A percentile compares a stretch with the other conserved stretches of the same genome.
phyloP scores from a whole-genome alignment of 1,140 invertebrate species.

The Drosophila setifemur region DNA sequence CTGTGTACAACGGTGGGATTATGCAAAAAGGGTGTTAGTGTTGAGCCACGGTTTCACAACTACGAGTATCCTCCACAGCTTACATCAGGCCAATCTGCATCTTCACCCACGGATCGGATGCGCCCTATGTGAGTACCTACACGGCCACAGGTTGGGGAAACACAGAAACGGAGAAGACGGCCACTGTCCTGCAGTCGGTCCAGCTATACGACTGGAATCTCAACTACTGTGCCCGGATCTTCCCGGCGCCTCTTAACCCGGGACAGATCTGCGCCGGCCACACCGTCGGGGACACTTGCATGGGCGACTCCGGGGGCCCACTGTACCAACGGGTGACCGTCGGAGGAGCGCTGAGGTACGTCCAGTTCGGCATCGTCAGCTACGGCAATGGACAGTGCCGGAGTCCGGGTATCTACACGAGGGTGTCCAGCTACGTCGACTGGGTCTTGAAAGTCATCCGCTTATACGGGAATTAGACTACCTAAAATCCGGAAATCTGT shows the following conservation, averaged over 20 bases:
- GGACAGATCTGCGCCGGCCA: not conserved
- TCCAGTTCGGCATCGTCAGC: not conserved
- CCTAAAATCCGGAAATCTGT: too few species aligned
- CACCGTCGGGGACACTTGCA: not conserved
- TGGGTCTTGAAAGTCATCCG: not conserved
- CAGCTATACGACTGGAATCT: not conserved
- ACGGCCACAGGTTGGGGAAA: not conserved
- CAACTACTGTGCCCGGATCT: not conserved
- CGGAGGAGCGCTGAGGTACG: not conserved
- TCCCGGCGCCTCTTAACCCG: not conserved
- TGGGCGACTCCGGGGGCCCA: not conserved
- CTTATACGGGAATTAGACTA: too few species aligned
- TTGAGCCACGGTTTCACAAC: not conserved
- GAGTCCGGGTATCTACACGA: not conserved
- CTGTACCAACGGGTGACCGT: not conserved
- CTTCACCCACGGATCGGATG: not conserved
- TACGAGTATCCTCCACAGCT: not conserved
- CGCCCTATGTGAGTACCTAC: not conserved
- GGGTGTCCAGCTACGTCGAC: not conserved
- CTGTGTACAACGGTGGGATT: not conserved
- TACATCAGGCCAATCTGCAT: not conserved
- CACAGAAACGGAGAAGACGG: not conserved
- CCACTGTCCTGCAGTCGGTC: not conserved
- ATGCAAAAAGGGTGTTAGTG: not conserved
- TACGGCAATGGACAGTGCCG: not conserved